These are phyloP conservation scores for Phenganax marumi DNA, from an alignment of 92 coral and sea anemone species.

Conservation along the genomic window DNA sequence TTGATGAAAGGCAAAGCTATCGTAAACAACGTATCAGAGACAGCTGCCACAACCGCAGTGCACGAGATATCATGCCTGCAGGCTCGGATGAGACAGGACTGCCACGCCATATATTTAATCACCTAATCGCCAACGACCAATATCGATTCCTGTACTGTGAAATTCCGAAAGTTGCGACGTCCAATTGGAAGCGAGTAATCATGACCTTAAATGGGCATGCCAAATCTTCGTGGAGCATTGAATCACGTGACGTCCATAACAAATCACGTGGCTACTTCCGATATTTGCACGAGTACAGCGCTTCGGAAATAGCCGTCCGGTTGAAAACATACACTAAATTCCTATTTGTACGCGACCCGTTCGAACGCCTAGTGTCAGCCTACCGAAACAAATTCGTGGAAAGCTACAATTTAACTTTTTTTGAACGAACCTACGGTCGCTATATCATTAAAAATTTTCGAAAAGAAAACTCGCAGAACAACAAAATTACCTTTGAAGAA, in stretches of 20 bases:
- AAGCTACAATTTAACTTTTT: slow-evolving; percentile 81
- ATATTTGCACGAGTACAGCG: slow-evolving; percentile 79
- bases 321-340: slow-evolving; percentile 83
- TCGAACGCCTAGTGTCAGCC: slow-evolving; percentile 86
- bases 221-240: slow-evolving; percentile 76
- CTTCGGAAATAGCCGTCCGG: slow-evolving; percentile 81
- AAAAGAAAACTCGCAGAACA: slow-evolving; percentile 44
- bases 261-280: slow-evolving; percentile 81
- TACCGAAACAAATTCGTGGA: slow-evolving; percentile 94
- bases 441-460: slow-evolving; percentile 74
- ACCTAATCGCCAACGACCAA: slow-evolving; percentile 80
- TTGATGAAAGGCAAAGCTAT: slow-evolving; percentile 56
- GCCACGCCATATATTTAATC: slow-evolving; percentile 68
- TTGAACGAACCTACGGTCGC: slow-evolving; percentile 78
- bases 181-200: slow-evolving; percentile 98
- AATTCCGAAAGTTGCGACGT: slow-evolving; percentile 88
- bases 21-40: slow-evolving; percentile 62
- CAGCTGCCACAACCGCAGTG: slow-evolving; percentile 73
- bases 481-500: slow-evolving; percentile 75
- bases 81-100: slow-evolving; percentile 63
- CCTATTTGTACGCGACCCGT: slow-evolving; percentile 89
- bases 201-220: slow-evolving; percentile 90
- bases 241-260: slow-evolving; percentile 86
- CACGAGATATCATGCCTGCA: slow-evolving; percentile 70
- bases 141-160: slow-evolving; percentile 81